Base-by-base conservation (phyloP, 2,113 vertebrate species). In the Crotalus tigris region DNA sequence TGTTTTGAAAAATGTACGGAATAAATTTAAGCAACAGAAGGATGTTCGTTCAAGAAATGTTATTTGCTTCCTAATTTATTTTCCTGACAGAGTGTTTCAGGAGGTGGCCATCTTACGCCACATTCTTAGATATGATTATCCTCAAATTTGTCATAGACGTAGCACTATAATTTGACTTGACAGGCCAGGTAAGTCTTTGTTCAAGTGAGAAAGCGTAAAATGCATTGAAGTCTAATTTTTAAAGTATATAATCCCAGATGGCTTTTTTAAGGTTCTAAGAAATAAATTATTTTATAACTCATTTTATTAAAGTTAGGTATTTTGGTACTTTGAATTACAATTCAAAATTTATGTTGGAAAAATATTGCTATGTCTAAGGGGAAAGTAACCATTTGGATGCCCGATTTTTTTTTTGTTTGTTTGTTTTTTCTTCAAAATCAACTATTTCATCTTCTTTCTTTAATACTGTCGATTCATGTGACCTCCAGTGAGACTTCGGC, bases 271-370 rank as follows among this genome's bases (percentile, higher is more conserved):
- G 89, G n/a, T 93, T 81, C 94, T 92, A 92, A 94, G 53, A 61
- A 85, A 53, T 94, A 85, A 4, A 39, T 93, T 89, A 21, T 53
- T 53, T 85, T 46, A 59, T 89, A 85, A 54, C 54, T n/a, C 24
- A 44, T 94, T 93, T 97, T 95, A 92, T 19, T 58, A 92, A 94
- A 1, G 26, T 86, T 3, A 46, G 29, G 7, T 96, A 95, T 95
- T 97, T 97, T 96, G 97, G 69, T 97, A 95, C 93, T 92, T 92
- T 93, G 91, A 93, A 69, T 94, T 94, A 51, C 46, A 91, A 44
- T 91, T 95, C 90, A 92, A 93, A 93, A 46, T 39, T 95, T 59
- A 81, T 94, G 94, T 15, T 92, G 92, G 90, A 19, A 92, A 87
- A 92, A 39, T 61, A 95, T 91, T 59, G 87, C 39, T 94, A 90